Evolutionary conservation across 1,140 invertebrate genomes (phyloP).

Genomic region (Oscheius sp.): DNA sequence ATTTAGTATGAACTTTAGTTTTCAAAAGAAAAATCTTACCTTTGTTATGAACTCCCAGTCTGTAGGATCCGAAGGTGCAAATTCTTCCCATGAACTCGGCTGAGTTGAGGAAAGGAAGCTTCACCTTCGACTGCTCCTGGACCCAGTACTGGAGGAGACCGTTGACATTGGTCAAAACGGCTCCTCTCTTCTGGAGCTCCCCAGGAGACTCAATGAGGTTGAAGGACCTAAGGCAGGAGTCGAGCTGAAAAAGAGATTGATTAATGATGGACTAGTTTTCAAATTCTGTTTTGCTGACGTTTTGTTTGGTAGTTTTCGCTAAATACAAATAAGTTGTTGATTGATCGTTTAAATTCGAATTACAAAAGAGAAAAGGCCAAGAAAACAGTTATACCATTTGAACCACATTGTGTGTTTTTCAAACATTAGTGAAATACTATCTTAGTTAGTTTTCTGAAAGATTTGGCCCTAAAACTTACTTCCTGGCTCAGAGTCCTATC

Average conservation of each 20-base stretch:
- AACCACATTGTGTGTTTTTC: too few relatives aligned
- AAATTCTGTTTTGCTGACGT: too few relatives aligned
- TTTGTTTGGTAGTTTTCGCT: too few relatives aligned
- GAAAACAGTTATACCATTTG: too few relatives aligned
- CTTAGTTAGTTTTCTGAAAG: too few relatives aligned
- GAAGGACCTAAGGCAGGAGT: conserved; percentile 39
- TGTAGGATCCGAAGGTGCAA: conserved; percentile 95
- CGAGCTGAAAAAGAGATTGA: conserved; percentile 42
- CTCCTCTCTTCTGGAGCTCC: conserved; percentile 54
- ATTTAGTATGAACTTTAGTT: too few relatives aligned
- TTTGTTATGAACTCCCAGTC: conserved; percentile 81
- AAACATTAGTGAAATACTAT: too few relatives aligned
- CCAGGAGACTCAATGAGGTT: conserved; percentile 54
- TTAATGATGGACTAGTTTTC: conserved; percentile 3
- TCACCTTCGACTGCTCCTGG: conserved; percentile 46
- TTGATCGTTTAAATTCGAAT: too few relatives aligned
- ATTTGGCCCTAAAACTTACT: conserved; percentile 38
- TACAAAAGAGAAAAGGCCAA: too few relatives aligned
- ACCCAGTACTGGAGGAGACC: conserved; percentile 56
- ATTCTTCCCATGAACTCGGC: conserved; percentile 83
- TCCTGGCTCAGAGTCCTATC: conserved; percentile 44
- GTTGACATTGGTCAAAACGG: conserved; percentile 53
- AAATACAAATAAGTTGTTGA: too few relatives aligned
- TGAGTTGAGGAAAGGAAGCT: conserved; percentile 28
- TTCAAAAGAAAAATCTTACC: too few relatives aligned